Evolutionary conservation across 2,797 vertebrate species (phyloP).

Genomic region (Clarias fuscus): DNA sequence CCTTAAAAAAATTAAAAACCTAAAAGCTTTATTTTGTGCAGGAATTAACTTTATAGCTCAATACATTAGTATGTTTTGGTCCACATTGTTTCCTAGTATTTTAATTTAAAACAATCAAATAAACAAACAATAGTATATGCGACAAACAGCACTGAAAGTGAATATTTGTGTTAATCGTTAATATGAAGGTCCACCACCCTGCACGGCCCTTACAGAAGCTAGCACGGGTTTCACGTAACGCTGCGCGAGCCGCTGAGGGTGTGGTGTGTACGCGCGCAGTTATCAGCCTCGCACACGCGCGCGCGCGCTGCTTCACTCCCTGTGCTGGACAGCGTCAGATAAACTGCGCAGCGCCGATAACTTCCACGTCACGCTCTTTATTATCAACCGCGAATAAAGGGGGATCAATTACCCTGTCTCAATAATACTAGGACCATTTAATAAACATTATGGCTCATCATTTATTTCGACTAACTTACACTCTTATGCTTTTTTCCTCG

Average conservation of each 20-base stretch:
- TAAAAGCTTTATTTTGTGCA: neutral
- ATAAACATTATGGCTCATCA: neutral
- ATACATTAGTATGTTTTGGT: neutral
- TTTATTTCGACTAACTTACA: neutral
- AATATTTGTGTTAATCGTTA: neutral
- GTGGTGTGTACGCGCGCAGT: conserved; percentile 60
- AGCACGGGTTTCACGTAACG: neutral
- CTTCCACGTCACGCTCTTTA: neutral
- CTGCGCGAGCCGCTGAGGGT: conserved; percentile 45
- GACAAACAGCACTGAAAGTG: neutral
- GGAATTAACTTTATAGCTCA: neutral
- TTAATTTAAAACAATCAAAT: neutral
- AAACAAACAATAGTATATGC: neutral
- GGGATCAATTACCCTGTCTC: neutral
- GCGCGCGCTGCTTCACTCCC: conserved; percentile 50
- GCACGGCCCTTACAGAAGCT: neutral
- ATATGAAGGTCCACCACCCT: neutral
- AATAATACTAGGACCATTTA: neutral
- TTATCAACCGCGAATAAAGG: conserved; percentile 4
- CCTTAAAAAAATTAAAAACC: neutral
- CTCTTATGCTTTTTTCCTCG: neutral
- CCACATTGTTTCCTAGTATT: neutral
- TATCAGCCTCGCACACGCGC: conserved; percentile 66
- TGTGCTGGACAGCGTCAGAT: conserved; percentile 52
- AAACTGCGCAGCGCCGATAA: conserved; percentile 56